Percentiles rank a stretch among this genome's conserved stretches.
Evolutionary conservation across 2,113 vertebrate species (phyloP).

Genomic region (Coptodon rendalli): DNA sequence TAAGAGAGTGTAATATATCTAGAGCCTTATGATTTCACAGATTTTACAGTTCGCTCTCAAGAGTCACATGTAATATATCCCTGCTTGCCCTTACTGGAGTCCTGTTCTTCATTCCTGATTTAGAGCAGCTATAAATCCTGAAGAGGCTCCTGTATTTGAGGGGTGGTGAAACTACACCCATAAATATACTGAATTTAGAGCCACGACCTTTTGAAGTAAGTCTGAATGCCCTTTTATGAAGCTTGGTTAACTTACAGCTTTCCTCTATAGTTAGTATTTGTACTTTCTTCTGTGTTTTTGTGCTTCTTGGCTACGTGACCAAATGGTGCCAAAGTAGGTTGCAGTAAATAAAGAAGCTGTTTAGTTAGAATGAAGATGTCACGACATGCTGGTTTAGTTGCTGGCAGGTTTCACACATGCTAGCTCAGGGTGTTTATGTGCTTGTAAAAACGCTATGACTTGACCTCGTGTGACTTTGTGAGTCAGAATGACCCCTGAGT

Average conservation of each 20-base stretch:
- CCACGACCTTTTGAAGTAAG: conserved; percentile 37
- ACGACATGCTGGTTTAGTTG: conserved; percentile 5
- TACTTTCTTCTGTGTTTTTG: not conserved
- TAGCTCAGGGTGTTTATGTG: conserved; percentile 5
- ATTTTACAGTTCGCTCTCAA: conserved; percentile 19
- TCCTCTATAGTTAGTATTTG: conserved; percentile 23
- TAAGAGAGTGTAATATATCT: conserved; percentile 10
- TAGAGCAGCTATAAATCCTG: conserved; percentile 66
- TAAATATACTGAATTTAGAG: conserved; percentile 63
- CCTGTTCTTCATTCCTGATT: conserved; percentile 56
- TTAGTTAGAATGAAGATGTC: not conserved
- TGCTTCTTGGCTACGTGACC: not conserved
- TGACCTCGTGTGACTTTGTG: conserved; percentile 39
- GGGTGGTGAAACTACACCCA: conserved; percentile 47
- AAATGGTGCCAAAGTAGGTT: not conserved
- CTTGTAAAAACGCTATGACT: conserved; percentile 12
- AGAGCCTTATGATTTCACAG: conserved; percentile 28
- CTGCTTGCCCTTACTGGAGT: conserved; percentile 41
- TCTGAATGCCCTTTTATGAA: conserved; percentile 46
- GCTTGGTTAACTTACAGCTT: conserved; percentile 36
- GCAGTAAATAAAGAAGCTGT: not conserved
- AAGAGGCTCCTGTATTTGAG: conserved; percentile 60
- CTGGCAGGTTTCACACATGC: conserved; percentile 5
- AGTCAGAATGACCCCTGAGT: conserved; percentile 54
- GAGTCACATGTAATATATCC: conserved; percentile 32